phyloP scores from a whole-genome alignment of 2,113 vertebrate genomes.

The Chamaea fasciata region DNA sequence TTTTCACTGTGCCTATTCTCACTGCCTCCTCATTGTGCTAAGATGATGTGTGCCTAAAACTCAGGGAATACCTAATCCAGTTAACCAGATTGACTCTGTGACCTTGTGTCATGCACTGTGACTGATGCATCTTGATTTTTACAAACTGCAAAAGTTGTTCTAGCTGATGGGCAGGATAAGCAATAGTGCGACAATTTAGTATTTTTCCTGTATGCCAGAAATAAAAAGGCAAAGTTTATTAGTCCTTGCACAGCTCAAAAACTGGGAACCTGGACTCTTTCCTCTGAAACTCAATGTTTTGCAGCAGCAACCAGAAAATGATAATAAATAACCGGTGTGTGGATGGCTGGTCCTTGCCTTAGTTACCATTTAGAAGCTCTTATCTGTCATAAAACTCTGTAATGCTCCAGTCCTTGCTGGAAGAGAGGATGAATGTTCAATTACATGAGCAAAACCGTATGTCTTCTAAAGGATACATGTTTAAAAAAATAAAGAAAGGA shows the following conservation, averaged over 20 bases:
- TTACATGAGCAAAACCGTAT: not conserved
- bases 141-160: not conserved
- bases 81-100: not conserved
- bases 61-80: not conserved
- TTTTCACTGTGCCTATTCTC: not conserved
- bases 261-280: not conserved
- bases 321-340: not conserved
- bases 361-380: not conserved
- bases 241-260: not conserved
- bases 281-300: not conserved
- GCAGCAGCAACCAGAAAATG: not conserved
- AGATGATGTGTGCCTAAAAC: not conserved
- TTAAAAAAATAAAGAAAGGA: not conserved
- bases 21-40: not conserved
- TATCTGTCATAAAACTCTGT: not conserved
- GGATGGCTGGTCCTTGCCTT: not conserved
- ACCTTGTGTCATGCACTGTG: not conserved
- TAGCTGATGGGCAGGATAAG: not conserved
- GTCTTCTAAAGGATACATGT: not conserved
- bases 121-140: not conserved
- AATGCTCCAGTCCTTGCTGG: not conserved
- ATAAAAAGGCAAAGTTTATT: not conserved
- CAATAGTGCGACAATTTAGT: not conserved
- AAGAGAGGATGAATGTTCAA: not conserved
- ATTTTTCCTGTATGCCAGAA: not conserved